These are phyloP conservation scores for Sclerurus mexicanus DNA, from an alignment of 2,113 vertebrate species.

Conservation along the genomic window DNA sequence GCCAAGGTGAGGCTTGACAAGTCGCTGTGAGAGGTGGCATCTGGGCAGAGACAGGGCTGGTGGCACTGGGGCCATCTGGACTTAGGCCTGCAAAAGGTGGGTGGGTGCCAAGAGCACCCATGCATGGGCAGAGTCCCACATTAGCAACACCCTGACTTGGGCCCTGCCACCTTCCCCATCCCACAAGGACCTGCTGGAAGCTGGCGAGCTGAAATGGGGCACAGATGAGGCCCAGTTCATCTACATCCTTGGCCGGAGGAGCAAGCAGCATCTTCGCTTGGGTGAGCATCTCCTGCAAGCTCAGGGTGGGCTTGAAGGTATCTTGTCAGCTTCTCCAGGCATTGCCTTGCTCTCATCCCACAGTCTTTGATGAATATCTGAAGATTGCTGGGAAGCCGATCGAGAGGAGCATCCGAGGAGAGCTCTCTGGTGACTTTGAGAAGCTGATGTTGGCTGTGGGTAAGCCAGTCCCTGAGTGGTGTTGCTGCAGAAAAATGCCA, in stretches of 20 bases:
- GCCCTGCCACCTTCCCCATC: neutral
- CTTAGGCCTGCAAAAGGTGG: accelerated
- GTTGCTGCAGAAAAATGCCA: accelerated
- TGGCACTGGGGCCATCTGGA: neutral
- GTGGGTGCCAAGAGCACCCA: accelerated
- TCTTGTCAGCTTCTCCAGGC: neutral
- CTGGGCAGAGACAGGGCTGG: neutral
- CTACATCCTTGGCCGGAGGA: conserved; percentile 92
- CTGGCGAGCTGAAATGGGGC: conserved; percentile 93
- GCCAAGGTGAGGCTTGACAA: conserved; percentile 77
- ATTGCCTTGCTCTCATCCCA: neutral
- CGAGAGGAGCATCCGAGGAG: conserved; percentile 90
- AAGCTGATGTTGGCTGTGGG: conserved; percentile 94
- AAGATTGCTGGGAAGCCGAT: conserved; percentile 86
- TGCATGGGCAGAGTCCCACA: neutral
- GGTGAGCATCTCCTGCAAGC: conserved; percentile 72
- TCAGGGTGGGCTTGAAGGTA: neutral
- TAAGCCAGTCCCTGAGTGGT: conserved; percentile 29
- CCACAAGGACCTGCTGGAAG: conserved; percentile 86
- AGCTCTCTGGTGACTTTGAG: conserved; percentile 95
- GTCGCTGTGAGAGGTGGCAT: neutral
- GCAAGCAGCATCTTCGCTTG: conserved; percentile 87
- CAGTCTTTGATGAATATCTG: conserved; percentile 94
- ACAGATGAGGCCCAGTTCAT: conserved; percentile 95
- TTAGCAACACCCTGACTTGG: neutral